A percentile compares a stretch with the other conserved stretches of the same genome.
Evolutionary conservation across 2,888 invertebrate species (phyloP).

Genomic region (Exephanes ischioxanthus): DNA sequence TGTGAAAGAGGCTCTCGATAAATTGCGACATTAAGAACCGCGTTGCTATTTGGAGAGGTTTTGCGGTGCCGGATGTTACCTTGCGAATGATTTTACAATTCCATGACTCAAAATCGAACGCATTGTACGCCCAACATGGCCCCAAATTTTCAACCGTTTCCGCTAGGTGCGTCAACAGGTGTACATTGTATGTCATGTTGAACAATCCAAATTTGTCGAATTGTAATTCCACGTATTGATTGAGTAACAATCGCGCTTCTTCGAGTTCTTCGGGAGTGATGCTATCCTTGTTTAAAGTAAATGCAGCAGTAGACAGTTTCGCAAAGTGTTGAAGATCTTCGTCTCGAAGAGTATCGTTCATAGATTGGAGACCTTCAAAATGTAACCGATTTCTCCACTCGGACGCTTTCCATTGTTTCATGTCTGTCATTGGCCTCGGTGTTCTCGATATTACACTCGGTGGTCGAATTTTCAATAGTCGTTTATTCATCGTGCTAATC

Average conservation of each 20-base stretch:
- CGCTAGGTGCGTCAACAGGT: constrained; percentile 5
- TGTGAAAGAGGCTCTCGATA: constrained; percentile 9
- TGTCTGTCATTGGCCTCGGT: constrained; percentile 21
- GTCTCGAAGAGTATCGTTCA: constrained; percentile 2
- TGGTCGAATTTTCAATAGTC: constrained; percentile 24
- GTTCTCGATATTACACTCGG: constrained; percentile 13
- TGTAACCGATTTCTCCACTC: constrained; percentile 50
- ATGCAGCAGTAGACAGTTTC: constrained; percentile 18
- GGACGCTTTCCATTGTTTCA: constrained; percentile 13
- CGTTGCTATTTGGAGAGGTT: constrained; percentile 23
- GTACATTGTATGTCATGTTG: constrained; percentile 24
- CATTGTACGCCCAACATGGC: constrained; percentile 30
- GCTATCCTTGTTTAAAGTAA: not conserved
- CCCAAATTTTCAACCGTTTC: constrained; percentile 37
- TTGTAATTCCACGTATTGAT: not conserved
- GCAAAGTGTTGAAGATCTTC: constrained; percentile 34
- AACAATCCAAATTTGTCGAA: constrained; percentile 5
- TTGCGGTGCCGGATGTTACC: constrained; percentile 4
- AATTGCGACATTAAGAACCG: constrained; percentile 23
- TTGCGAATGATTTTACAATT: constrained; percentile 34
- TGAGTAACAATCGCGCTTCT: not conserved
- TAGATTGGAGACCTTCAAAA: not conserved
- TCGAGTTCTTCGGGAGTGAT: not conserved
- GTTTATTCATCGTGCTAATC: not conserved
- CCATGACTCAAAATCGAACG: constrained; percentile 37